Percentiles rank a stretch among this genome's conserved stretches.
These are phyloP conservation scores for Alectura lathami DNA, from an alignment of 2,113 vertebrate genomes.

Conservation along the genomic window DNA sequence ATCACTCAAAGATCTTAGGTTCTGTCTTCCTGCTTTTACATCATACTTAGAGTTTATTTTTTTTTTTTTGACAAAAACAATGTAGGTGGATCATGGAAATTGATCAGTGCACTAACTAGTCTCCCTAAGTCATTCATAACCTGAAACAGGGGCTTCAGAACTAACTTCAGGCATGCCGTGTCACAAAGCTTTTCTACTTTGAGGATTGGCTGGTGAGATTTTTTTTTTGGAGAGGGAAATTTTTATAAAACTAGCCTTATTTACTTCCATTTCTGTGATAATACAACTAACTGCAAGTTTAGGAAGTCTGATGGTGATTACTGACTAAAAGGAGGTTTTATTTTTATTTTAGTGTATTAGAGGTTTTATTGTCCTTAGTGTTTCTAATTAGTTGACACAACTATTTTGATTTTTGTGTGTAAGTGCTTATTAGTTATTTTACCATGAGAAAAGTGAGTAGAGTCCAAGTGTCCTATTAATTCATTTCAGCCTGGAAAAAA, in stretches of 20 bases:
- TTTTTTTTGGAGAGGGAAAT: neutral
- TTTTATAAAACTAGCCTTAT: neutral
- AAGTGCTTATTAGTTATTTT: constrained; percentile 69
- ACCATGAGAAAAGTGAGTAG: constrained; percentile 61
- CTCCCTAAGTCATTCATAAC: neutral
- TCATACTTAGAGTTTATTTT: neutral
- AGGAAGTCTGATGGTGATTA: neutral
- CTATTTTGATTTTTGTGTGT: constrained; percentile 57
- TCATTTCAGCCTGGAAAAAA: constrained; percentile 72
- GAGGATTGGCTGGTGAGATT: neutral
- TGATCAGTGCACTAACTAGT: neutral
- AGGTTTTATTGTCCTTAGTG: constrained; percentile 61
- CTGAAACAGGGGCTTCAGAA: neutral
- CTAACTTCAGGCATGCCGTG: neutral
- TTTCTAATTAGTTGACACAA: constrained; percentile 69
- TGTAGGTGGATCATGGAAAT: neutral
- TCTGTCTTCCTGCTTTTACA: neutral
- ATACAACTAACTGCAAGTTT: neutral
- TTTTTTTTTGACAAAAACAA: neutral
- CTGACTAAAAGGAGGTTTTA: neutral
- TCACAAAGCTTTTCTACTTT: neutral
- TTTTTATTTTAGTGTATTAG: constrained; percentile 30
- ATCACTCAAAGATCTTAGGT: accelerated
- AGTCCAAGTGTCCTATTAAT: constrained; percentile 75
- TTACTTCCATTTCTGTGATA: neutral